Base-by-base conservation (phyloP, 1,140 invertebrate genomes). In the Gonioctena quinquepunctata region DNA sequence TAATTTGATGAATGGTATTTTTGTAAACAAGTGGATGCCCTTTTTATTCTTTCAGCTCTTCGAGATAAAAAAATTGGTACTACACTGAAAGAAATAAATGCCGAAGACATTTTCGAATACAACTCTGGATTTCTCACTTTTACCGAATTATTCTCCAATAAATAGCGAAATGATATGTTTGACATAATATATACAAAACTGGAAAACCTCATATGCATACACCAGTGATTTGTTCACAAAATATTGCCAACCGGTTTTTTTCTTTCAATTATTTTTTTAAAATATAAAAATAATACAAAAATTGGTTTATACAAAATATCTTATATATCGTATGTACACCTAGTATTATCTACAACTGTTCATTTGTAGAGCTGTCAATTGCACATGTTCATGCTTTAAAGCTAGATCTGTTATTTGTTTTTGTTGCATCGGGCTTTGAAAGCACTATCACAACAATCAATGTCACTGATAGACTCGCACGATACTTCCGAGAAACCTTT, bases 151-250 rank as follows among this genome's bases (percentile, higher is more conserved):
- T 54, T 54, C 33, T 67, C 65, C 28, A 70, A 73, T 60, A 68
- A 74, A 70, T 63, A 65, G 64, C 65, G 60, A 68, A 71, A 69
- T 74, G 72, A 76, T 71, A 76, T 76, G 72, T 74, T 56, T 56
- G 68, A 60, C 56, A 69, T 54, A 71, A 16, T 72, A 75, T 72
- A 48, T 72, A 72, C 70, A 72, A 63, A 48, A 66, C 25, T 62
- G 54, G 27, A 49, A 61, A 62, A 66, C n/a, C 52, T 59, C 69
- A 69, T 72, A 26, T 70, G 68, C 65, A 73, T 68, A 66, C 66
- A 70, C 56, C 68, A 52, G 64, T 54, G 26, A 66, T 42, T 66
- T 56, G 21, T 66, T 66, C 49, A 49, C 49, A 54, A 66, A 21
- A n/a, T 27, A 27, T 50, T 54, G 16, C 22, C 49, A 64, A 11